These are phyloP conservation scores for Triplophysa dalaica DNA, from an alignment of 2,113 vertebrate genomes.

Conservation along the genomic window DNA sequence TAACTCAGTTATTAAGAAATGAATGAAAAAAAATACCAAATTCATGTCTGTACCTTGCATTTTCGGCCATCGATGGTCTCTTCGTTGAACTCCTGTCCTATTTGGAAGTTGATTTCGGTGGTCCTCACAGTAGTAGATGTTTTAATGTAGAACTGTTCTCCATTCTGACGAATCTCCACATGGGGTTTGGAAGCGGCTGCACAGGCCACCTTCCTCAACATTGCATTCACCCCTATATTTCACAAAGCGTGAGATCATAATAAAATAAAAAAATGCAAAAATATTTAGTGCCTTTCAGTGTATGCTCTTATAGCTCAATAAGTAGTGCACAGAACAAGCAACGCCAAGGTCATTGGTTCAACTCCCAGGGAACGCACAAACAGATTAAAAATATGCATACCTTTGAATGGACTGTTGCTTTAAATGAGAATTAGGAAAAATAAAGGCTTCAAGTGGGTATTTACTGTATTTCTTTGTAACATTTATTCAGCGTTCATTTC, in stretches of 20 bases:
- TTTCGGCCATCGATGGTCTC: constrained; percentile 96
- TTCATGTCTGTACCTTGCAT: constrained; percentile 81
- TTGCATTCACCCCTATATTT: constrained; percentile 87
- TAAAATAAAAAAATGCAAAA: not conserved
- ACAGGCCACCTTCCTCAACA: constrained; percentile 91
- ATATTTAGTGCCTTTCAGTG: not conserved
- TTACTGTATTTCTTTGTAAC: not conserved
- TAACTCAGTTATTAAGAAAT: too few species aligned
- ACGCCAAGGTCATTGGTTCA: too few species aligned
- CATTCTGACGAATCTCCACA: constrained; percentile 93
- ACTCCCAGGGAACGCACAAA: too few species aligned
- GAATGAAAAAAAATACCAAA: too few species aligned
- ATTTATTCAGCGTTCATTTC: not conserved
- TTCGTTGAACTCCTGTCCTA: constrained; percentile 93
- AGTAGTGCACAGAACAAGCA: too few species aligned
- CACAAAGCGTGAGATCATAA: not conserved
- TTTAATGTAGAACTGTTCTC: constrained; percentile 95
- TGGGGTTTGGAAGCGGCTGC: constrained; percentile 92
- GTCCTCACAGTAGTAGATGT: constrained; percentile 95
- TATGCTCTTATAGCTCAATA: too few species aligned
- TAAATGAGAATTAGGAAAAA: too few species aligned
- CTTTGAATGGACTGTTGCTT: too few species aligned
- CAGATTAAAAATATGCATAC: too few species aligned
- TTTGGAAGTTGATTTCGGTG: constrained; percentile 91
- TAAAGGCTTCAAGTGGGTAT: not conserved